Percentiles rank a stretch among this genome's conserved stretches.
Evolutionary conservation across 2,113 vertebrate species (phyloP).

Genomic region (Elephas maximus): DNA sequence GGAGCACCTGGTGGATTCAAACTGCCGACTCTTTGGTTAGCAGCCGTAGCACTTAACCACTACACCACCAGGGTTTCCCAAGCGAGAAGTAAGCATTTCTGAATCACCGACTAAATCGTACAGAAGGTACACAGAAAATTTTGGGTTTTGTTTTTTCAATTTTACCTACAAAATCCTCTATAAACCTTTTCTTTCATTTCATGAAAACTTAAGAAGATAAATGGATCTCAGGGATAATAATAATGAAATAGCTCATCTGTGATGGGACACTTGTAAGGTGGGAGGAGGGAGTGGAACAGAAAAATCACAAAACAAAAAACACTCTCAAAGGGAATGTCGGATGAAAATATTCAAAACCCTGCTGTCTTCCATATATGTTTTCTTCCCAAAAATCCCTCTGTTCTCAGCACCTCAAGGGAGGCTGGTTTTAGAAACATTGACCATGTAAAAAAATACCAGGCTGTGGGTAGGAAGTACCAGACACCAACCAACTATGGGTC

Average conservation of each 20-base stretch:
- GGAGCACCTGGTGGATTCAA: no score
- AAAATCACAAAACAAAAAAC: neutral
- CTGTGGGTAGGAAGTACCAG: neutral
- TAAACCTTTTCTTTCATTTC: neutral
- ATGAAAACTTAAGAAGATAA: constrained; percentile 21
- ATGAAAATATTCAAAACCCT: neutral
- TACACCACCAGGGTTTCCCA: no score
- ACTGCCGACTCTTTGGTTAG: no score
- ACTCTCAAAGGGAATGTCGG: neutral
- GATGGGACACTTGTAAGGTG: neutral
- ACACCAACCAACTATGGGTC: neutral
- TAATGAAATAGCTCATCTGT: neutral
- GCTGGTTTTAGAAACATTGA: neutral
- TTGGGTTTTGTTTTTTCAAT: neutral
- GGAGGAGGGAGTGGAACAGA: neutral
- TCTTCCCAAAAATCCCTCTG: neutral
- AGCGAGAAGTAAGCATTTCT: neutral
- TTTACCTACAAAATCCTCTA: neutral
- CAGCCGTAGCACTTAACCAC: no score
- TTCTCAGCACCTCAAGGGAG: neutral
- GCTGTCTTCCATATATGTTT: neutral
- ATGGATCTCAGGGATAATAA: neutral
- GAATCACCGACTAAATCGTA: neutral
- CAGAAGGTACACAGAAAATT: neutral
- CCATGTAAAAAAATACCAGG: neutral